Percentiles rank a stretch among this genome's conserved stretches.
These are phyloP conservation scores for Callaeas wilsoni DNA, from an alignment of 2,113 vertebrate genomes.

Conservation along the genomic window DNA sequence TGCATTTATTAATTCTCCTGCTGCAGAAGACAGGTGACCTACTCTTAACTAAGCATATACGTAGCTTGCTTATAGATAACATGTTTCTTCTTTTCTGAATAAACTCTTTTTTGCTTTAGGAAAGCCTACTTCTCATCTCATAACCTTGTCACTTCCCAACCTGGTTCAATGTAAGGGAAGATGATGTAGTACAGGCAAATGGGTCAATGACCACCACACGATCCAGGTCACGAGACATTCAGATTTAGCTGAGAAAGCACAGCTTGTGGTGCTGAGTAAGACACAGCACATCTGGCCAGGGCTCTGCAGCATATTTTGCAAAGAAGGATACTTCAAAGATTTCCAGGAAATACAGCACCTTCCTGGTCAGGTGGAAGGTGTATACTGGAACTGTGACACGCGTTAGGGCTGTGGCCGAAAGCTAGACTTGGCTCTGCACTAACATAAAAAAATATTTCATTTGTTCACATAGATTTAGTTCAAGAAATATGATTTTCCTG, in stretches of 20 bases:
- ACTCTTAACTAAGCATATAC: background rate
- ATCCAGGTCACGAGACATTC: accelerated
- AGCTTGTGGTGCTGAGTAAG: background rate
- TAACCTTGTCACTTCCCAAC: background rate
- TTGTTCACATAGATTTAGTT: background rate
- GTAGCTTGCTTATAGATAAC: background rate
- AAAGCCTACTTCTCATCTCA: background rate
- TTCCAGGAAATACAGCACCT: background rate
- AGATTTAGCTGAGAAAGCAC: background rate
- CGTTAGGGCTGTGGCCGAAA: background rate
- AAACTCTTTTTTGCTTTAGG: background rate
- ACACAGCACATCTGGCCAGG: background rate
- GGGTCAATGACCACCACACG: accelerated
- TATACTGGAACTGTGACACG: background rate
- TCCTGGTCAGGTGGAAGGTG: background rate
- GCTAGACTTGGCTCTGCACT: background rate
- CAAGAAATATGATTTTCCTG: background rate
- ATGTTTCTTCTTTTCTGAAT: background rate
- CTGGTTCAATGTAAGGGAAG: background rate
- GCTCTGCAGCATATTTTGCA: background rate
- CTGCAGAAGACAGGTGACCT: background rate
- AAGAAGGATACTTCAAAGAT: background rate
- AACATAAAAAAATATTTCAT: background rate
- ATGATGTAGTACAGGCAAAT: background rate
- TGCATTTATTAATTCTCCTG: background rate